Conservation (phyloP, 2,113 vertebrate genomes). For the Haemorhous mexicanus region DNA sequence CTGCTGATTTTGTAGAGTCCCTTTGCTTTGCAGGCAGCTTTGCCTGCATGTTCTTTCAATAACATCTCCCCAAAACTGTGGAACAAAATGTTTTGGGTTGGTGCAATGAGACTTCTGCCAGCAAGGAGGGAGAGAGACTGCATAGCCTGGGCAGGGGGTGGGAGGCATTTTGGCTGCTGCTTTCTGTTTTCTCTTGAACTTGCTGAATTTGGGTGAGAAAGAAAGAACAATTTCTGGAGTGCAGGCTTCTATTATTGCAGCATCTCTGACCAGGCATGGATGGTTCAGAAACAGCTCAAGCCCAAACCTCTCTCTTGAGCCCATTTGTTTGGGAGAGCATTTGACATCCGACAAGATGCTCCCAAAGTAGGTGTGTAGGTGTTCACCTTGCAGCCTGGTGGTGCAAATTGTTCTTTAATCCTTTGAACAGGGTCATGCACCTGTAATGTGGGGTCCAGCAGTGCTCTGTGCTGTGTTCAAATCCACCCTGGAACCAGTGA, state of each 20-base stretch:
- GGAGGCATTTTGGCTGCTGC: neutral
- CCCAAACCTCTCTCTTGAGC: neutral
- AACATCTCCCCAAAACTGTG: neutral
- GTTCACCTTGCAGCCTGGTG: neutral
- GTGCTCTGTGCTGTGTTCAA: neutral
- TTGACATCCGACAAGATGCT: neutral
- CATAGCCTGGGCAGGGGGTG: neutral
- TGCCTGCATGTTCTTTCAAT: neutral
- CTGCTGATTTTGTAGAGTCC: neutral
- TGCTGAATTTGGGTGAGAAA: neutral
- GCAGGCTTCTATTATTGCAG: neutral
- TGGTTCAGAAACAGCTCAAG: neutral
- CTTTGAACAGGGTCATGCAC: neutral
- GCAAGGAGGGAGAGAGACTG: neutral
- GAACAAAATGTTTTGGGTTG: neutral
- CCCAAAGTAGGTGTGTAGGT: neutral
- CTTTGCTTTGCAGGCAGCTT: neutral
- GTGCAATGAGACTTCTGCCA: neutral
- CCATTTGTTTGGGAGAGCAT: neutral
- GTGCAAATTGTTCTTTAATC: neutral
- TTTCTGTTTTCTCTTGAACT: neutral
- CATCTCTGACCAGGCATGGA: neutral
- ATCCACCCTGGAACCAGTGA: neutral
- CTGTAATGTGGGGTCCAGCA: neutral
- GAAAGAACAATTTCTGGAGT: neutral